A percentile compares a stretch with the other conserved stretches of the same genome.
Conservation (phyloP, 1,140 invertebrate species). For the Penaeus vannamei region DNA sequence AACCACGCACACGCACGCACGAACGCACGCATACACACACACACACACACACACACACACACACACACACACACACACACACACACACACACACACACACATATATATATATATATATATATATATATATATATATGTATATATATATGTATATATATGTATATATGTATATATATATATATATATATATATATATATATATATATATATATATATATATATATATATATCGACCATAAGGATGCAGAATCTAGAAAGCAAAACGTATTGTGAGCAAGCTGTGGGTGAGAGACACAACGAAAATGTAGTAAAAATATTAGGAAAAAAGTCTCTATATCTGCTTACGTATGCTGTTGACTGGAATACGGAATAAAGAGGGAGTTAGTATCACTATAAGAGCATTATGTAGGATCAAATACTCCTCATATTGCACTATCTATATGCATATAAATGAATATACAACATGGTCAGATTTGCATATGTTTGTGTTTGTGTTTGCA, state of each 20-base stretch:
- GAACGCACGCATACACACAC: neutral
- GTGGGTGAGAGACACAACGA: neutral
- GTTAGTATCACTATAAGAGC: no score
- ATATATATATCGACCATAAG: no score
- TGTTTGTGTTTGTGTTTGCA: no score
- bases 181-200: conserved; percentile 29
- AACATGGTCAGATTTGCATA: neutral
- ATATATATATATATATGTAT: neutral
- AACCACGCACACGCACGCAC: neutral
- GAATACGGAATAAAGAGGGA: neutral
- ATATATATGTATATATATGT: conserved; percentile 36
- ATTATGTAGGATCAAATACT: no score
- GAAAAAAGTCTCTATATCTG: neutral
- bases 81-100: conserved; percentile 4
- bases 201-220: neutral
- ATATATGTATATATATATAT: conserved; percentile 30
- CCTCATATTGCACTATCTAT: neutral
- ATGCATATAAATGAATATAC: neutral
- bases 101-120: neutral
- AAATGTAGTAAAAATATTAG: neutral
- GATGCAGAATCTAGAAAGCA: no score
- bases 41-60: neutral
- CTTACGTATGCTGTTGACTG: neutral
- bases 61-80: neutral
- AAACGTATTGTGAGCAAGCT: no score